Conservation (phyloP, 23 tunicate species). For the Oikopleura dioica region DNA sequence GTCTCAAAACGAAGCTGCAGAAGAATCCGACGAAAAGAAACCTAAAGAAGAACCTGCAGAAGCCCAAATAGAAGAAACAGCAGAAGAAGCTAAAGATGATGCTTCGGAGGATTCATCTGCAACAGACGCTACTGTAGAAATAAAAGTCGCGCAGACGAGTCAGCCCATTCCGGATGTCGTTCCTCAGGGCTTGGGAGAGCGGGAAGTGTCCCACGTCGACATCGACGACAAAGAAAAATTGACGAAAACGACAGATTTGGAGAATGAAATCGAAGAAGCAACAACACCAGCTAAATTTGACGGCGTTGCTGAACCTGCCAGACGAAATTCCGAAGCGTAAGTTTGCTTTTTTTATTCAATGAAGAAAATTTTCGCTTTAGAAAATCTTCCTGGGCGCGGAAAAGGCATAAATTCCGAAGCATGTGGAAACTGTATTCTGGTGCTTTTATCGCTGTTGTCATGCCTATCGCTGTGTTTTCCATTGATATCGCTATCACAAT, state of each 20-base stretch:
- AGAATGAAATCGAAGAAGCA: background rate
- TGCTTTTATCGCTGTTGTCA: slow-evolving; percentile 26
- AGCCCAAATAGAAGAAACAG: too few relatives aligned
- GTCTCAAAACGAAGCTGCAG: too few relatives aligned
- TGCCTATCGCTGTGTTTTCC: slow-evolving; percentile 47
- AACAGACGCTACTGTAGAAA: background rate
- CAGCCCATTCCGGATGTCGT: background rate
- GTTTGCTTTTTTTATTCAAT: too few relatives aligned
- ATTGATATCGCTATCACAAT: slow-evolving; percentile 64
- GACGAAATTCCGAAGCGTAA: too few relatives aligned
- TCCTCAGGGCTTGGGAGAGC: background rate
- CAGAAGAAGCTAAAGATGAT: background rate
- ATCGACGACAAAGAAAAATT: background rate
- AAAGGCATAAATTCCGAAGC: background rate
- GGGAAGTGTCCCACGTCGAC: background rate
- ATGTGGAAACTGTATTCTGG: slow-evolving; percentile 14
- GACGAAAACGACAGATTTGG: background rate
- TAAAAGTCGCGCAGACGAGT: too few relatives aligned
- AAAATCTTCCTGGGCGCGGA: background rate
- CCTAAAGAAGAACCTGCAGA: too few relatives aligned
- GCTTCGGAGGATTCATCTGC: background rate
- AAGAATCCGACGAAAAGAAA: too few relatives aligned
- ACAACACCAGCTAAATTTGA: background rate
- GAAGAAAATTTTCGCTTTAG: too few relatives aligned
- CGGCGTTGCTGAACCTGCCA: background rate